Evolutionary conservation across 2,113 vertebrate genomes (phyloP), one percentile per base, ranked within the genome.

Genomic region (Odobenus rosmarus): DNA sequence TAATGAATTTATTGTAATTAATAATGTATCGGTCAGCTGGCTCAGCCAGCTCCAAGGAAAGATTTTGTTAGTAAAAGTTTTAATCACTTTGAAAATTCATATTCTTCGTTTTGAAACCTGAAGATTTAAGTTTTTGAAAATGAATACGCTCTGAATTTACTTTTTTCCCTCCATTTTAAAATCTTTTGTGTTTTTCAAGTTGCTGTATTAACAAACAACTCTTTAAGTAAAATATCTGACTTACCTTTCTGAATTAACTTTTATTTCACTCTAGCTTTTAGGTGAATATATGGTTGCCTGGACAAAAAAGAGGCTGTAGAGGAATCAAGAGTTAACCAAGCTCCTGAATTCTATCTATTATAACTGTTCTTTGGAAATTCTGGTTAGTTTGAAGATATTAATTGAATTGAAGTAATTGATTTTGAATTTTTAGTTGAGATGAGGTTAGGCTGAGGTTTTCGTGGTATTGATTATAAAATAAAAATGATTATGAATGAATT

Each of bases 361-460:
- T 62, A 96, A 64, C 36, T 95, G 28, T 94, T 86, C 49, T 93
- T 96, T 88, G 49, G 36, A 93, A 83, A 93, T 89, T 88, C 46
- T 89, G 57, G n/a, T 57, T 96, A 76, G 24, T 95, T 93, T 74
- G 81, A 62, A 97, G 62, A 39, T 85, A 59, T 18, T 88, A 21
- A 39, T 33, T 81, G 55, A 92, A 89, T 82, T 86, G 49, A 71
- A 39, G 33, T 87, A 77, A 71, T 77, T 87, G 42, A 87, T 95
- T 93, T 61, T 87, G 24, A 90, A 61, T 82, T 97, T 87, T 96
- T 55, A 84, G 81, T 79, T 94, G 74, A 96, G 51, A 67, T 51
- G 21, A 85, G 23, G 19, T 72, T 90, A 93, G 28, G n/a, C 31
- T 71, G 24, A 93, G 51, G 26, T 88, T 91, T 92, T 64, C 33